Conservation (phyloP, 2,797 vertebrate species). For the Graptemys geographica region DNA sequence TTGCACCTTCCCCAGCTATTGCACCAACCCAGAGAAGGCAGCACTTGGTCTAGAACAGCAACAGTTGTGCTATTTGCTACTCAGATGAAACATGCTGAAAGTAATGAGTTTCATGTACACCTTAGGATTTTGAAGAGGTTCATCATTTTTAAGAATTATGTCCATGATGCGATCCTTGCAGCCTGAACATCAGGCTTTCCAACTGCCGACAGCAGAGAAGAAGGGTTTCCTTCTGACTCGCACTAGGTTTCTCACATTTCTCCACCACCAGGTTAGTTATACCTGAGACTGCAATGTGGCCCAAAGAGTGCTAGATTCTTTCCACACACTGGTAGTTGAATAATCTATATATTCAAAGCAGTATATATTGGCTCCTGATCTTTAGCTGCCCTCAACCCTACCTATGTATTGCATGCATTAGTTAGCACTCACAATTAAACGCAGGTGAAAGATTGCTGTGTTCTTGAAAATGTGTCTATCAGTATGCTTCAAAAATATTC, state of each 20-base stretch:
- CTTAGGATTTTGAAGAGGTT: too few relatives aligned
- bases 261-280: background rate
- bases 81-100: too few relatives aligned
- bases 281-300: background rate
- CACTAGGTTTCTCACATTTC: background rate
- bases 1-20: background rate
- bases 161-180: background rate
- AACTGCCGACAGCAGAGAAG: background rate
- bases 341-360: background rate
- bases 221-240: background rate
- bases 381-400: background rate
- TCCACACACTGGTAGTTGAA: background rate
- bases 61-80: too few relatives aligned
- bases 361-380: background rate
- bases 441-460: background rate
- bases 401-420: background rate
- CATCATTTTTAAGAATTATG: too few relatives aligned
- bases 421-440: background rate
- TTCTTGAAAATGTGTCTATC: conserved; percentile 18
- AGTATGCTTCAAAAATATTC: background rate
- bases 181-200: background rate
- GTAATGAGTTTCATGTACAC: too few relatives aligned
- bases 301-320: background rate
- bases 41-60: background rate
- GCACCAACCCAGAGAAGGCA: background rate